phyloP scores from a whole-genome alignment of 2,113 vertebrate species.

The Etheostoma spectabile region DNA sequence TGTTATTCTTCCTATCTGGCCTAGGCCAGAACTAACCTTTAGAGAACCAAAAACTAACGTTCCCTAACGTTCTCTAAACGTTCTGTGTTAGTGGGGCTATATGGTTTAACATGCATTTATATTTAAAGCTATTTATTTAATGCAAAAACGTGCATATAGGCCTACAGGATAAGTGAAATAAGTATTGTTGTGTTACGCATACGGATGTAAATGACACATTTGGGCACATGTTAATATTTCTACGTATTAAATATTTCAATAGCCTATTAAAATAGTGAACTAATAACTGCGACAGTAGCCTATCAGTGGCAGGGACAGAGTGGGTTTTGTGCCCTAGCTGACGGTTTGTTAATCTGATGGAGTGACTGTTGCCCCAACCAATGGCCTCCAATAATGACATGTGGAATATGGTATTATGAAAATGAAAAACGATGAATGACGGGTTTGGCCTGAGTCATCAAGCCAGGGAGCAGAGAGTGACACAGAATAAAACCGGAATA shows the following conservation, averaged over 20 bases:
- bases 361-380: slow-evolving; percentile 47
- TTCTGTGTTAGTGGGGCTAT: too few species aligned
- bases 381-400: slow-evolving; percentile 47
- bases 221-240: neutral
- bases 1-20: neutral
- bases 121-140: neutral
- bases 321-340: neutral
- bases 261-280: neutral
- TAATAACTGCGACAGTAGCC: too few species aligned
- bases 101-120: neutral
- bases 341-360: slow-evolving; percentile 15
- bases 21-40: too few species aligned
- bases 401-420: slow-evolving; percentile 50
- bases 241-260: neutral
- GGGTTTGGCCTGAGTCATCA: neutral
- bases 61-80: too few species aligned
- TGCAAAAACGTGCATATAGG: too few species aligned
- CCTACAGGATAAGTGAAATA: too few species aligned
- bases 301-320: too few species aligned
- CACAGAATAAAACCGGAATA: neutral
- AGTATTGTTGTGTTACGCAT: neutral
- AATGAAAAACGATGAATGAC: slow-evolving; percentile 47
- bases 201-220: neutral
- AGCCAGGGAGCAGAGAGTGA: neutral
- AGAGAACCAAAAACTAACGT: too few species aligned